Evolutionary conservation across 2,888 invertebrate species (phyloP), one percentile per base, ranked within the genome.

Genomic region (Drepana falcataria): DNA sequence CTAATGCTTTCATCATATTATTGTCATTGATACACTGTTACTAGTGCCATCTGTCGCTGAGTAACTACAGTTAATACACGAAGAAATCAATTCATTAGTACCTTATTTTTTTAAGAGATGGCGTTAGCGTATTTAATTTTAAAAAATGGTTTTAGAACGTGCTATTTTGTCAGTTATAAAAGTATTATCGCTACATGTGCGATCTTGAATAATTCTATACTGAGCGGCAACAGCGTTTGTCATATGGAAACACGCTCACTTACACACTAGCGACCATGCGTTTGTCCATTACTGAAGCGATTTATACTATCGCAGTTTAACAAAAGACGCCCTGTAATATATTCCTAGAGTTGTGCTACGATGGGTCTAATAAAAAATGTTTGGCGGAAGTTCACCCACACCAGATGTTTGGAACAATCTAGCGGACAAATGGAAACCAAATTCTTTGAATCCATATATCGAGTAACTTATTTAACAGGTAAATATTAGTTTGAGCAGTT

Each of bases 381-480:
- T 48, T 86, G 84, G 83, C 69, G 60, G 52, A 83, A 67, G 60
- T 56, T 82, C 53, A 81, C 84, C 9, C 68, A 73, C 35, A 85
- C 86, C 6, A 76, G 75, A 59, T 83, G 86, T 35, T 56, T 87
- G 53, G 75, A 81, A 35, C 64, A 75, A 35, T 79, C 83, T 2
- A 82, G 82, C 54, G 85, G 86, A 33, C 58, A 62, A 59, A 70
- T 77, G 55, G 87, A 89, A 64, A 81, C 67, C 4, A 65, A 72
- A 47, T 89, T 89, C 71, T 90, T 87, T 63, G 87, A 81, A 54
- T 76, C 80, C 0, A 73, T 83, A 2, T 87, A 88, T 59, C 75
- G 88, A 47, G 71, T 84, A 2, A 65, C 73, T 34, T 88, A 87
- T 61, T 53, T 87, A 41, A 67, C 76, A 73, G 89, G 88, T 88